A percentile compares a stretch with the other conserved stretches of the same genome.
These are phyloP conservation scores for Rhizoglyphus robini DNA, from an alignment of 1,140 invertebrate species.

Conservation along the genomic window DNA sequence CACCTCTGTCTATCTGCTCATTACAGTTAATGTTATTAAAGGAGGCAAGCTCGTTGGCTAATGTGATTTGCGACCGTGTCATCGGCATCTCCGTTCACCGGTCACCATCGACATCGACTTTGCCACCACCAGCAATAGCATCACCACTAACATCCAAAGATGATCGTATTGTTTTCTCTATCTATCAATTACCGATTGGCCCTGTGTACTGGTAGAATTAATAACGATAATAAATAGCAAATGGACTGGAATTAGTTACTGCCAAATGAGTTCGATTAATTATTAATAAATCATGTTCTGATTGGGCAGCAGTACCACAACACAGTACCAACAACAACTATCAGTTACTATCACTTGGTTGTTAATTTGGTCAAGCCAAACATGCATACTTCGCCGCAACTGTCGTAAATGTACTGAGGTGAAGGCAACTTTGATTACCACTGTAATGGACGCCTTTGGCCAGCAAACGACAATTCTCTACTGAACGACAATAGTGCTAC, in stretches of 20 bases:
- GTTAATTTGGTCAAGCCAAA: too few relatives aligned
- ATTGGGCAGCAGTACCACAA: not conserved
- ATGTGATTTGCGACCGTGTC: slow-evolving; percentile 9
- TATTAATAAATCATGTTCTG: slow-evolving; percentile 11
- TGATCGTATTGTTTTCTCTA: not conserved
- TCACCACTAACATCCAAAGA: too few relatives aligned
- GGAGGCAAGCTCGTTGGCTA: not conserved
- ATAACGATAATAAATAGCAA: not conserved
- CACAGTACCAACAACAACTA: not conserved
- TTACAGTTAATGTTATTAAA: slow-evolving; percentile 13
- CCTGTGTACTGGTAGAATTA: not conserved
- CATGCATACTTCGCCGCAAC: too few relatives aligned
- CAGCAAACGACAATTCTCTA: too few relatives aligned
- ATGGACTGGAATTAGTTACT: not conserved
- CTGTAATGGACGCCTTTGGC: too few relatives aligned
- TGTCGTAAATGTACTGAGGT: too few relatives aligned
- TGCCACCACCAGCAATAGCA: not conserved
- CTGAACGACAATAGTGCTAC: too few relatives aligned
- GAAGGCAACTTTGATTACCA: too few relatives aligned
- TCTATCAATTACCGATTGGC: slow-evolving; percentile 1
- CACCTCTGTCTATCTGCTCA: not conserved
- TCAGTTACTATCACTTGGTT: too few relatives aligned
- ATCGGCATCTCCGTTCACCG: not conserved
- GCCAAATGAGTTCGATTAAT: slow-evolving; percentile 1
- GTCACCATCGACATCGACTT: too few relatives aligned